These are phyloP conservation scores for Porites australiensis DNA, from an alignment of 64 coral and sea anemone genomes.

Conservation along the genomic window DNA sequence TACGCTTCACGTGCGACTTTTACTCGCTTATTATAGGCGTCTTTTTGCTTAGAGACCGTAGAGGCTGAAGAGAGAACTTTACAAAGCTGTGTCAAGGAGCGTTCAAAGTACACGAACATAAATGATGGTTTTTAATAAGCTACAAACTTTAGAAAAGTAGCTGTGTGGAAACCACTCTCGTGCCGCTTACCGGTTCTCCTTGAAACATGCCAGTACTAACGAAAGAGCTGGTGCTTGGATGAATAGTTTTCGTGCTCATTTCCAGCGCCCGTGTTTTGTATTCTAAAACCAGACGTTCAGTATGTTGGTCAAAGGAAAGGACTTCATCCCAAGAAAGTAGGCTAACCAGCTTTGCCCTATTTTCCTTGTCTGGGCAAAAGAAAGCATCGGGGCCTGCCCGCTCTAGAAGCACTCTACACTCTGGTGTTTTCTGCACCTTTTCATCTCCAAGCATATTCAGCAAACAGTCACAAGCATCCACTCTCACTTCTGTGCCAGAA, in stretches of 20 bases:
- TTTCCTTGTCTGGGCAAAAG: not conserved
- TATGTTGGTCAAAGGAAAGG: not conserved
- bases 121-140: too few species aligned
- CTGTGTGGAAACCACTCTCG: too few species aligned
- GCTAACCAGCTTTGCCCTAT: slow-evolving; percentile 1
- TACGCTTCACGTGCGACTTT: too few species aligned
- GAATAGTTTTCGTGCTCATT: not conserved
- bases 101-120: too few species aligned
- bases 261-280: slow-evolving; percentile 12
- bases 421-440: slow-evolving; percentile 1
- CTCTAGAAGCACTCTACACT: slow-evolving; percentile 9
- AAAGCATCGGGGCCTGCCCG: not conserved
- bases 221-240: too few species aligned
- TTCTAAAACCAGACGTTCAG: not conserved
- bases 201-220: too few species aligned
- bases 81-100: too few species aligned
- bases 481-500: not conserved
- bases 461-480: not conserved
- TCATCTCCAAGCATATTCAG: not conserved
- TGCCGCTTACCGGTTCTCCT: too few species aligned
- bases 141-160: too few species aligned
- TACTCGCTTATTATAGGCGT: too few species aligned
- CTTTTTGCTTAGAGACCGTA: too few species aligned
- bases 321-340: not conserved
- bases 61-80: too few species aligned